Base-by-base conservation (phyloP, 2,797 vertebrate species). In the Pangasius sanitwongsei region DNA sequence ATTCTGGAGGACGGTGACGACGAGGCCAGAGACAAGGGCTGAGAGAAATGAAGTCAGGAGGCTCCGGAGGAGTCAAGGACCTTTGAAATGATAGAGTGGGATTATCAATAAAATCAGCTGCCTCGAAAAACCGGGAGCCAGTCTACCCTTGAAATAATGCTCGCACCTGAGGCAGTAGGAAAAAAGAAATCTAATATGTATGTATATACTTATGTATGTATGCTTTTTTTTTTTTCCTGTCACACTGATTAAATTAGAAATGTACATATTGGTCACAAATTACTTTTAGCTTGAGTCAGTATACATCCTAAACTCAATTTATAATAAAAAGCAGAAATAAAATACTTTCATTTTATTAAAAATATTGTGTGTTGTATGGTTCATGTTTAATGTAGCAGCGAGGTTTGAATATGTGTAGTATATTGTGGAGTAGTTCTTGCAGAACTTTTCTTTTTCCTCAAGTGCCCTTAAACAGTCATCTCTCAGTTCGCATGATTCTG, bases 21-120 rank as follows among this genome's bases (percentile, higher is more conserved):
- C 16, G 78, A 91, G 92, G 81, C 92, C 89, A 83, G 91, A 92
- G 91, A 92, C 77, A 61, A 84, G 69, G 86, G 86, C 89, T 87
- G 84, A 93, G 91, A 91, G 92, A 89, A 93, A 92, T 93, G 91
- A 86, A 87, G 87, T 88, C 88, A 87, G 87, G 92, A 94, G 94
- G 94, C 94, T 94, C 93, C 88, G 89, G 90, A 94, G 94, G 93
- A 95, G 94, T 94, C 94, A 95, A 95, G 94, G 92, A 93, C 94
- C 94, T 94, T 94, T 92, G 93, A 94, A 95, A 95, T 95, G 95
- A 96, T 95, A 94, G 94, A 96, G 94, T 92, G 94, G 94, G 94
- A 95, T 95, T 95, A 95, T 95, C 91, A 94, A 93, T 93, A 83
- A 94, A 95, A 91, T 93, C 94, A 94, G 94, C 74, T 88, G 87